Evolutionary conservation across 2,888 invertebrate genomes (phyloP), one percentile per base, ranked within the genome.

Genomic region (Lithophane ornitopus): DNA sequence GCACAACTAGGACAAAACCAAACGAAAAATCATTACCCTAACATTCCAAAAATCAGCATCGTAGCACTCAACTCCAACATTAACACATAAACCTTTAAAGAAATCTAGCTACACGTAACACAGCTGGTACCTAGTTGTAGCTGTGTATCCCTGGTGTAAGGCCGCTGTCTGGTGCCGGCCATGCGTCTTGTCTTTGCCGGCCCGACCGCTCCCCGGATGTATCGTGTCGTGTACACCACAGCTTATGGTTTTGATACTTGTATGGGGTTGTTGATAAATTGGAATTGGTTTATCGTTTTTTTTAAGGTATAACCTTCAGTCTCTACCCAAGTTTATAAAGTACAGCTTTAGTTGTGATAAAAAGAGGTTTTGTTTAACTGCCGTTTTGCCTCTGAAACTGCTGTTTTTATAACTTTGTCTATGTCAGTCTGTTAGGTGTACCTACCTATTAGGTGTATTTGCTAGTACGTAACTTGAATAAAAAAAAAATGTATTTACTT

Each of bases 101-200:
- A 67, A 76, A 76, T 52, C 83, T 82, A 82, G 70, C 34, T 73
- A 65, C 58, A 67, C 41, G 54, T 73, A 76, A 26, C 44, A 62
- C 16, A 65, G 39, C 56, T 59, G 34, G 52, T 65, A 46, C 14
- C 54, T 56, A 74, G 85, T 62, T 68, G 65, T 74, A 82, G 77
- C 71, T 39, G 49, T 78, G 75, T 80, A 75, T 92, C 91, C 93
- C 93, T 54, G 61, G 92, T 89, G 93, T 80, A 67, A 87, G 81
- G 85, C 76, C 84, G 85, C 74, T 78, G 85, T 87, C 87, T 87
- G 84, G 90, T 87, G 88, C 90, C 89, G 90, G 94, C 94, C 94
- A 95, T 96, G 95, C 91, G 94, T 96, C 96, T 96, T 96, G 94
- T 94, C 94, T 94, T 92, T 92, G 84, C 90, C 86, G 88, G 86